These are phyloP conservation scores for Drosophila ercepeae DNA, from an alignment of 1,140 invertebrate species.

Conservation along the genomic window DNA sequence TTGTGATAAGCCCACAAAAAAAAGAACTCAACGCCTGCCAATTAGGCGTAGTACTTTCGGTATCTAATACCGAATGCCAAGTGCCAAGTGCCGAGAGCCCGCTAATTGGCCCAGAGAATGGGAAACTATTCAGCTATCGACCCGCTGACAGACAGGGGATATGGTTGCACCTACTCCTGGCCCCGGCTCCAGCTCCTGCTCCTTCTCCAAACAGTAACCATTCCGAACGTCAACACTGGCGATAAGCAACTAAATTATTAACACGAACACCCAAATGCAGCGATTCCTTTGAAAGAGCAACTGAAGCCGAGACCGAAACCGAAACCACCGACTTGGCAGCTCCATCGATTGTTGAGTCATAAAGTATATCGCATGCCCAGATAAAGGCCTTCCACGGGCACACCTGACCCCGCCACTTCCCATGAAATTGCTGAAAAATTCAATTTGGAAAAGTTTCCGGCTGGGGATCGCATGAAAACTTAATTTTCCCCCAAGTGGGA, in stretches of 20 bases:
- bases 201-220: conserved; percentile 54
- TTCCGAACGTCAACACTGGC: conserved; percentile 73
- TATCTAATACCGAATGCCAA: conserved; percentile 65
- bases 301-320: conserved; percentile 3
- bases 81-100: conserved; percentile 60
- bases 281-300: conserved; percentile 51
- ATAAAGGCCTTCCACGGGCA: conserved; percentile 36
- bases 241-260: conserved; percentile 83
- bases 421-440: conserved; percentile 69
- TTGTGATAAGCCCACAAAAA: conserved; percentile 36
- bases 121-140: conserved; percentile 47
- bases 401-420: conserved; percentile 45
- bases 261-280: conserved; percentile 56
- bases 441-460: conserved; percentile 57
- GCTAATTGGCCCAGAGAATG: conserved; percentile 58
- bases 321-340: conserved; percentile 28
- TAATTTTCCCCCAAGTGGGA: conserved; percentile 53
- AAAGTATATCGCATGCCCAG: conserved; percentile 65
- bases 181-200: neutral
- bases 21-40: conserved; percentile 48
- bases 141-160: conserved; percentile 57
- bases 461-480: conserved; percentile 61
- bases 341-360: conserved; percentile 57
- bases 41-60: conserved; percentile 30
- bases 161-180: conserved; percentile 1